These are phyloP conservation scores for Sebastes wilsoni DNA, from an alignment of 2,797 vertebrate genomes.

Conservation along the genomic window DNA sequence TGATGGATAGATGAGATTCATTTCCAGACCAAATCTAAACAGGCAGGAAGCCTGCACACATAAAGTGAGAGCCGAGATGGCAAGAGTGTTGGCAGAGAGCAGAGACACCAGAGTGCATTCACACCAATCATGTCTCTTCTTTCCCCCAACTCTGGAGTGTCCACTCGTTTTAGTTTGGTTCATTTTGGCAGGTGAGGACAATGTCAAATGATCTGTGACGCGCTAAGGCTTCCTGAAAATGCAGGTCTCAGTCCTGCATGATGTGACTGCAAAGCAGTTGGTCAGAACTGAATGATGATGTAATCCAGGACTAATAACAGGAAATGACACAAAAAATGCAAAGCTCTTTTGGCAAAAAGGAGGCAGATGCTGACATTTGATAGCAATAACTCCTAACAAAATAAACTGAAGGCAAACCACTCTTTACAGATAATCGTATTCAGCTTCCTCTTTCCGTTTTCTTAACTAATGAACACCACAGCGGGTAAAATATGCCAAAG, in stretches of 20 bases:
- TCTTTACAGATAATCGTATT: background rate
- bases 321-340: background rate
- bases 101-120: slow-evolving; percentile 19
- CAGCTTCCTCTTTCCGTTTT: background rate
- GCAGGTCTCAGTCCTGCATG: background rate
- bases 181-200: slow-evolving; percentile 10
- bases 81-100: slow-evolving; percentile 1
- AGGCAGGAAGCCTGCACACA: slow-evolving; percentile 31
- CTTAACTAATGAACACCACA: background rate
- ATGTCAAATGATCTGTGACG: slow-evolving; percentile 21
- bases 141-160: slow-evolving; percentile 16
- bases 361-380: slow-evolving; percentile 13
- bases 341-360: background rate
- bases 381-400: background rate
- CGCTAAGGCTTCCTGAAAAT: background rate
- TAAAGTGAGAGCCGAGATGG: slow-evolving; percentile 29
- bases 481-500: background rate
- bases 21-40: slow-evolving; percentile 62
- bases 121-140: slow-evolving; percentile 38
- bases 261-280: background rate
- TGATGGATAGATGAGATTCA: slow-evolving; percentile 75
- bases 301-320: slow-evolving; percentile 1
- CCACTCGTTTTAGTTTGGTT: background rate
- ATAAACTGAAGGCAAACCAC: background rate
- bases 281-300: background rate